Evolutionary conservation across 1,140 invertebrate species (phyloP).

Genomic region (Parapsyche elsis): DNA sequence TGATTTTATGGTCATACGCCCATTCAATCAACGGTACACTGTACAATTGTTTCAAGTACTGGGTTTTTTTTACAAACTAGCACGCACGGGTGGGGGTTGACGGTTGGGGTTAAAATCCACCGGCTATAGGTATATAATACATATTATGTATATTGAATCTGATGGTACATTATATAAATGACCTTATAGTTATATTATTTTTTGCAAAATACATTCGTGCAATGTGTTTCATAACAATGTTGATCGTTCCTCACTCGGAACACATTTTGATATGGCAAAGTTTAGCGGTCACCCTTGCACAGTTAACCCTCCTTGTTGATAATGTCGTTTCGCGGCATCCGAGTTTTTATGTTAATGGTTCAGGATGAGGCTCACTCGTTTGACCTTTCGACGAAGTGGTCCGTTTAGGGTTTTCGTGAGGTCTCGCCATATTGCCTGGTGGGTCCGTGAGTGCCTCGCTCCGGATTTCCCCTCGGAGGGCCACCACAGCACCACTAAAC

Average conservation of each 20-base stretch:
- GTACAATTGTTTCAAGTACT: too few species aligned
- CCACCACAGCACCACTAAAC: constrained; percentile 4
- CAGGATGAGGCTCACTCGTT: neutral
- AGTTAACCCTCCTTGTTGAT: constrained; percentile 13
- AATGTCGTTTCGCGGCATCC: constrained; percentile 34
- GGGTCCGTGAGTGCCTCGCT: neutral
- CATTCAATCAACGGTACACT: too few species aligned
- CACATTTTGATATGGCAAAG: neutral
- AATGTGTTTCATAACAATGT: too few species aligned
- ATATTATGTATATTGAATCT: too few species aligned
- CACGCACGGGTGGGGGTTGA: too few species aligned
- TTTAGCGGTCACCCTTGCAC: neutral
- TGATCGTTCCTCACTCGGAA: neutral
- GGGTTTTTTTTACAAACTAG: too few species aligned
- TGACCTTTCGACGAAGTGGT: constrained; percentile 33
- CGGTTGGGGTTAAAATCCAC: too few species aligned
- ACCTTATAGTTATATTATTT: too few species aligned
- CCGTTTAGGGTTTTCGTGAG: constrained; percentile 15
- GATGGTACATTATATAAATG: too few species aligned
- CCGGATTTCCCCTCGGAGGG: neutral
- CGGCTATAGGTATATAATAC: too few species aligned
- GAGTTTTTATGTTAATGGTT: constrained; percentile 45
- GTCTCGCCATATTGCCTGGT: neutral
- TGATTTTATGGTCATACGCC: too few species aligned
- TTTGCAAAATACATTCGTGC: too few species aligned